Conservation (phyloP, 2,888 invertebrate genomes). For the Eupsilia transversa region DNA sequence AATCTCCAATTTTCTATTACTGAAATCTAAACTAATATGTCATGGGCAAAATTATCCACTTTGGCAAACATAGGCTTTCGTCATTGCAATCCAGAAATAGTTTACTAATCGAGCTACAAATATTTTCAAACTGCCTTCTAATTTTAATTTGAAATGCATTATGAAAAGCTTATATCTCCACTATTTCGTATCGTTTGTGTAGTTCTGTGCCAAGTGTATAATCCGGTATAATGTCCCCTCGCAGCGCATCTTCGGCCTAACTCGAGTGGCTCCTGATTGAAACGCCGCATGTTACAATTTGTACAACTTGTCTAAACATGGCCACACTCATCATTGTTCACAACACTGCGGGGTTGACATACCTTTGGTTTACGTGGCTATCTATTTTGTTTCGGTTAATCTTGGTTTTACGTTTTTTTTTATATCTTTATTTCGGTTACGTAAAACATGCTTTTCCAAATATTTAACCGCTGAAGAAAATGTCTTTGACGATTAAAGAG, state of each 20-base stretch:
- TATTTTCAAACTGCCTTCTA: neutral
- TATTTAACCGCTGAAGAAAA: too few species aligned
- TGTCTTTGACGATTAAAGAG: neutral
- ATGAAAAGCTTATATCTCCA: neutral
- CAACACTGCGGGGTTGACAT: too few species aligned
- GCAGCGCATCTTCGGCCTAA: conserved; percentile 6
- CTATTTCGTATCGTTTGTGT: neutral
- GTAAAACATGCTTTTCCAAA: neutral
- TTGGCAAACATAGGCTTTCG: neutral
- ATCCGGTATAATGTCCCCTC: conserved; percentile 62
- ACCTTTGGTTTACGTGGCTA: too few species aligned
- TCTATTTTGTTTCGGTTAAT: too few species aligned
- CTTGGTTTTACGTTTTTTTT: neutral
- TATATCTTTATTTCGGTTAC: too few species aligned
- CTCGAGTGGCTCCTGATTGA: conserved; percentile 75
- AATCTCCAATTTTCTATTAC: neutral
- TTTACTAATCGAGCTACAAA: neutral
- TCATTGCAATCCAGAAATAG: neutral
- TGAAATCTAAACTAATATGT: neutral
- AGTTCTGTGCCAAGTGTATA: conserved; percentile 35
- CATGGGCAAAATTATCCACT: neutral
- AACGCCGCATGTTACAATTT: conserved; percentile 78
- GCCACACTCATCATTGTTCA: neutral
- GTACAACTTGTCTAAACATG: conserved; percentile 34
- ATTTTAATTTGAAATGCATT: conserved; percentile 1